Evolutionary conservation across 1,140 invertebrate genomes (phyloP).

Genomic region (Pseudachorutes palmiensis): DNA sequence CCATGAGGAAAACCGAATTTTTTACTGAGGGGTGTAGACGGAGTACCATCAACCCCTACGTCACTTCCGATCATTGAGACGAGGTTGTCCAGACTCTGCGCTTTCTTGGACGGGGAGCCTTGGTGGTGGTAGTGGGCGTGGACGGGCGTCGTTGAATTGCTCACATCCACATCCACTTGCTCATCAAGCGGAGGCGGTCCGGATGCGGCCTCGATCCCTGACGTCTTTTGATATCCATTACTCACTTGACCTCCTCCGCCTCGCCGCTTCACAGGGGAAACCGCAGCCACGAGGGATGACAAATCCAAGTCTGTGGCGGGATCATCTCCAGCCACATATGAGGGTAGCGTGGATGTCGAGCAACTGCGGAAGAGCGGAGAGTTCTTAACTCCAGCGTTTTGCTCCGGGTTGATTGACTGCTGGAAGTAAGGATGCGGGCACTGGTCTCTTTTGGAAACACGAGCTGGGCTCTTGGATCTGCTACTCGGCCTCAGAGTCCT

Average conservation of each 20-base stretch:
- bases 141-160: conserved; percentile 11
- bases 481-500: not conserved
- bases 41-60: conserved; percentile 16
- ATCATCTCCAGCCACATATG: conserved; percentile 37
- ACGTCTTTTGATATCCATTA: not conserved
- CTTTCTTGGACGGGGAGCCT: conserved; percentile 29
- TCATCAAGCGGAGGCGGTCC: not conserved
- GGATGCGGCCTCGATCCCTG: not conserved
- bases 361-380: conserved; percentile 36
- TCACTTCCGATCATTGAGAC: conserved; percentile 30
- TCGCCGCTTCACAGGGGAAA: not conserved
- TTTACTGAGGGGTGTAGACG: conserved; percentile 22
- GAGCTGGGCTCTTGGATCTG: conserved; percentile 16
- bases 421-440: conserved; percentile 9
- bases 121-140: not conserved
- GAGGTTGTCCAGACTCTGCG: conserved; percentile 34
- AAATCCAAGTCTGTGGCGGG: conserved; percentile 35
- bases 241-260: conserved; percentile 4
- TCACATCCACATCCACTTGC: conserved; percentile 6
- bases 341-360: conserved; percentile 34
- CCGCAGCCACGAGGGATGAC: conserved; percentile 14
- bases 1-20: conserved; percentile 42
- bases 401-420: not conserved
- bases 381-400: conserved; percentile 13
- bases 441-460: conserved; percentile 15